Base-by-base conservation (phyloP, 2,797 vertebrate species). In the Platalea minor region DNA sequence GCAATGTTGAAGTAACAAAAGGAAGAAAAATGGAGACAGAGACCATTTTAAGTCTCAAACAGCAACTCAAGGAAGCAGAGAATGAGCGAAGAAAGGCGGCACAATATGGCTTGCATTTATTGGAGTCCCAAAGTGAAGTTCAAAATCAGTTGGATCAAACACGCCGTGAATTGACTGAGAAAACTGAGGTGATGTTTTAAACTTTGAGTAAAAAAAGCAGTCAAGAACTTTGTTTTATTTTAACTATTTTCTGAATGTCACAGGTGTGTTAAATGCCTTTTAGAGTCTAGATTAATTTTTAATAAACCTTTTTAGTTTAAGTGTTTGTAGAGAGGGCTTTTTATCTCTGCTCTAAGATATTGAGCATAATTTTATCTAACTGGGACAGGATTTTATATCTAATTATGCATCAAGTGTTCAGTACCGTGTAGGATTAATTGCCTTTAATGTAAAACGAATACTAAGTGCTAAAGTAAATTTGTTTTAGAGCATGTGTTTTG, bases 121-220 rank as follows among this genome's bases (percentile, higher is more conserved):
- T 99, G 92, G 98, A 99, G 95, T 99, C 98, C 85, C 98, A 99
- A 72, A 97, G 96, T 91, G 98, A 99, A n/a, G 61, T 99, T 78
- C 98, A 99, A 86, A 98, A 97, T 95, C 98, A 97, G n/a, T 65
- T 99, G 95, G 99, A 99, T 35, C 98, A 99, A 68, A 97, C 98
- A 77, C 98, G 98, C 25, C 97, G 97, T 48, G 99, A 99, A 96
- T 98, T 99, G 98, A 98, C 98, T 39, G 97, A 98, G 17, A 95
- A 98, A 8, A 98, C 98, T 2, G 99, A 99, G 98, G 99, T 99
- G 90, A 92, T 39, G 37, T 69, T 74, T 68, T 64, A 51, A 53
- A 50, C 12, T 61, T 16, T 11, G 10, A 51, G 19, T 60, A 7
- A 25, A 53, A 83, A 74, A 37, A 8, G 11, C n/a, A 28, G 20